A percentile compares a stretch with the other conserved stretches of the same genome.
These are phyloP conservation scores for Cerastis rubricosa DNA, from an alignment of 2,888 invertebrate genomes.

Conservation along the genomic window DNA sequence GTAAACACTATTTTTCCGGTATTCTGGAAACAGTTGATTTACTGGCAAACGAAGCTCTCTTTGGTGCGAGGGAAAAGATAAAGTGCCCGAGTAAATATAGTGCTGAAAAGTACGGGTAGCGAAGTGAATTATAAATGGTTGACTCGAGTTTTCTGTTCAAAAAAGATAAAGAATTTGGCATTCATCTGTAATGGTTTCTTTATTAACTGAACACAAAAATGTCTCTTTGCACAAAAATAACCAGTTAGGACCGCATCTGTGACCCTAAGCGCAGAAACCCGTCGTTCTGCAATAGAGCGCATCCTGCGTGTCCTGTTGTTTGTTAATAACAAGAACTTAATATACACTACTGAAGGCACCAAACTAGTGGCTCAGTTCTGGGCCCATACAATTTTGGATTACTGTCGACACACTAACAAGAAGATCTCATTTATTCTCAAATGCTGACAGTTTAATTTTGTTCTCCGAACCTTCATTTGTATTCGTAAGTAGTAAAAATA, in stretches of 20 bases:
- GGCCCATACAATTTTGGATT: too few relatives aligned
- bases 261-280: background rate
- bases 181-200: background rate
- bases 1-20: constrained; percentile 41
- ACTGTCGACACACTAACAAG: too few relatives aligned
- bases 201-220: too few relatives aligned
- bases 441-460: too few relatives aligned
- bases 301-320: too few relatives aligned
- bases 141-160: background rate
- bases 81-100: background rate
- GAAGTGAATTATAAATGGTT: background rate
- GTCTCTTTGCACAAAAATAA: background rate
- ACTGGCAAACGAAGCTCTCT: constrained; percentile 16
- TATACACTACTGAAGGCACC: too few relatives aligned
- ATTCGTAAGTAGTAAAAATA: background rate
- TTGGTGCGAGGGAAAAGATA: background rate
- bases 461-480: background rate
- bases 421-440: too few relatives aligned
- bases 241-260: background rate
- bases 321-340: too few relatives aligned
- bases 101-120: background rate
- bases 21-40: constrained; percentile 28
- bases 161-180: background rate
- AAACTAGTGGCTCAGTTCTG: too few relatives aligned
- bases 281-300: background rate